Conservation (phyloP, 2,888 invertebrate genomes). For the Leptura quadrifasciata region DNA sequence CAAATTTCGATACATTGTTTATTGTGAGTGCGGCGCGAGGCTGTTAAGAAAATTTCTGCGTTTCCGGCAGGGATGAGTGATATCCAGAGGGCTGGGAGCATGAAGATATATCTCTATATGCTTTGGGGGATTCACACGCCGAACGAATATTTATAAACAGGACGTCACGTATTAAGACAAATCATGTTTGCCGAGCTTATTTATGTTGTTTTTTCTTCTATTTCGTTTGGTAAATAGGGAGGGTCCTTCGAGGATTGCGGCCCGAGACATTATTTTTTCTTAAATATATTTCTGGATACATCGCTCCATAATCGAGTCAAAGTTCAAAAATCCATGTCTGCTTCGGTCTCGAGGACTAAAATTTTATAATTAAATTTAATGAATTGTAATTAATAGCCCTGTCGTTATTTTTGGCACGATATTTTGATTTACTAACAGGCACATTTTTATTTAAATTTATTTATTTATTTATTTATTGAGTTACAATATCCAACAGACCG, state of each 20-base stretch:
- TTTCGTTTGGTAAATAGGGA: slow-evolving; percentile 34
- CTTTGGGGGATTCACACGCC: slow-evolving; percentile 62
- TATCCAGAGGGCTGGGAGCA: slow-evolving; percentile 49
- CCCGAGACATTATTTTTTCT: slow-evolving; percentile 1
- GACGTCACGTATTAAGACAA: slow-evolving; percentile 57
- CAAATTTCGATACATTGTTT: slow-evolving; percentile 72
- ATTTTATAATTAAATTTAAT: too few relatives aligned
- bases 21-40: slow-evolving; percentile 61
- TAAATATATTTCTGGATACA: background rate
- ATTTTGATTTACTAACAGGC: too few relatives aligned
- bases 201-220: slow-evolving; percentile 39
- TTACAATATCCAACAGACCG: too few relatives aligned
- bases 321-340: too few relatives aligned
- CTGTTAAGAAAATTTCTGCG: slow-evolving; percentile 42
- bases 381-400: too few relatives aligned
- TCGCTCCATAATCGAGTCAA: too few relatives aligned
- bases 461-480: too few relatives aligned
- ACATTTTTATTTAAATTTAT: too few relatives aligned
- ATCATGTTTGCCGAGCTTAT: slow-evolving; percentile 46
- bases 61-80: slow-evolving; percentile 52
- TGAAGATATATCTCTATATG: slow-evolving; percentile 60
- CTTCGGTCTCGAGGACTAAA: too few relatives aligned
- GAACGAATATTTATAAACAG: slow-evolving; percentile 63
- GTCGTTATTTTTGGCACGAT: too few relatives aligned
- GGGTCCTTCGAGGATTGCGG: slow-evolving; percentile 8